A percentile compares a stretch with the other conserved stretches of the same genome.
Evolutionary conservation across 2,797 vertebrate species (phyloP).

Genomic region (Tadarida brasiliensis): DNA sequence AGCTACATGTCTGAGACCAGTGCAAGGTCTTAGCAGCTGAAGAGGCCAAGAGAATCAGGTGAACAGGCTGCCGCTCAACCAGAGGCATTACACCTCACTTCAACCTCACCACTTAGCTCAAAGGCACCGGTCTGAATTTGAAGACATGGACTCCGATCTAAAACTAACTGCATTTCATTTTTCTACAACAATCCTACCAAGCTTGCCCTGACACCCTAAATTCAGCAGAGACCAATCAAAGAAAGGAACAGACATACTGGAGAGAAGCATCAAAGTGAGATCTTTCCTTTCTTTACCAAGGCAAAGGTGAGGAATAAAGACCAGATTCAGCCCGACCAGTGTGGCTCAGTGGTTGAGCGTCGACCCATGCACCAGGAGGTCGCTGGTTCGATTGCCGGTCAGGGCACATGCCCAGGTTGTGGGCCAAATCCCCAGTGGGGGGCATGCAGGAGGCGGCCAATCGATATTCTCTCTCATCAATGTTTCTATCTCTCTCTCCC

Average conservation of each 20-base stretch:
- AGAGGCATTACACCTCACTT: background rate
- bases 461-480: no score
- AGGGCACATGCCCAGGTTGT: no score
- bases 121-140: background rate
- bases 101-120: background rate
- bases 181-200: background rate
- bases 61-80: background rate
- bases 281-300: constrained; percentile 39
- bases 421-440: no score
- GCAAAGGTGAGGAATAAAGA: background rate
- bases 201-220: background rate
- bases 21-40: background rate
- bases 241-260: background rate
- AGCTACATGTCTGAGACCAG: constrained; percentile 2
- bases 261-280: constrained; percentile 14
- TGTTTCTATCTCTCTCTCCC: no score
- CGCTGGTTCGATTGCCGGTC: no score
- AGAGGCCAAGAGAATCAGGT: background rate
- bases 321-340: background rate
- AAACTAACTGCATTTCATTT: background rate
- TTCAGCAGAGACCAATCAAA: constrained; percentile 51
- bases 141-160: background rate
- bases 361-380: no score
- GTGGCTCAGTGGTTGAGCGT: no score
- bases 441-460: no score